phyloP scores from a whole-genome alignment of 1,140 invertebrate genomes.

The Pomacea maculata region DNA sequence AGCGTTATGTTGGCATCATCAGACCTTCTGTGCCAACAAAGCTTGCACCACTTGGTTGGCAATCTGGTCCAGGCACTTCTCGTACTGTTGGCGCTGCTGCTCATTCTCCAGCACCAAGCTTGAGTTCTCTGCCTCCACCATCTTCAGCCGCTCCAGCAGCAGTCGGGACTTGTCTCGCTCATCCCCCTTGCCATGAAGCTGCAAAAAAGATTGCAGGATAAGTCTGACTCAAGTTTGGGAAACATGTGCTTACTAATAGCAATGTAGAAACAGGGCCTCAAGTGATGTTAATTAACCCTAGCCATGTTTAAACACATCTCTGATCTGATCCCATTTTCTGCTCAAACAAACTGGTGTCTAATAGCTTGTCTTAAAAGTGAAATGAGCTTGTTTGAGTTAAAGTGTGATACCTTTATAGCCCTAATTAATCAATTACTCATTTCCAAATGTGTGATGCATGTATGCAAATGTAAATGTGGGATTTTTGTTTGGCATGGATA shows the following conservation, averaged over 20 bases:
- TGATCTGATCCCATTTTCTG: too few species aligned
- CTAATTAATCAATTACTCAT: too few species aligned
- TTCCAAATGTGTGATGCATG: neutral
- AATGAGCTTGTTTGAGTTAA: too few species aligned
- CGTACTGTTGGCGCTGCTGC: slow-evolving; percentile 75
- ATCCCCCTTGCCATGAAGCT: slow-evolving; percentile 49
- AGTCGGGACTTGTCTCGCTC: slow-evolving; percentile 59
- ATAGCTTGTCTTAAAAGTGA: too few species aligned
- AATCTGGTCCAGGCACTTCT: slow-evolving; percentile 80
- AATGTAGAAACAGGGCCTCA: too few species aligned
- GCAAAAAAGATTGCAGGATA: neutral
- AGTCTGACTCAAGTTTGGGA: too few species aligned
- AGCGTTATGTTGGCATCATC: slow-evolving; percentile 7
- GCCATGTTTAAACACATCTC: too few species aligned
- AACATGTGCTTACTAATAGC: too few species aligned
- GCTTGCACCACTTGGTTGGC: slow-evolving; percentile 83
- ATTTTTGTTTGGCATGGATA: neutral
- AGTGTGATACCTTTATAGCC: too few species aligned
- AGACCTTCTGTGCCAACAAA: slow-evolving; percentile 83
- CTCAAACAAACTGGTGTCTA: too few species aligned
- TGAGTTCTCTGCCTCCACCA: slow-evolving; percentile 73
- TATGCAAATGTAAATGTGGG: neutral
- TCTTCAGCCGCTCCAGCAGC: slow-evolving; percentile 72
- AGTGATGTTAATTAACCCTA: too few species aligned
- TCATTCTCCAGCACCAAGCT: slow-evolving; percentile 72